Evolutionary conservation across 2,797 vertebrate genomes (phyloP), one percentile per base, ranked within the genome.

Genomic region (Parotocinclus haroldoi): DNA sequence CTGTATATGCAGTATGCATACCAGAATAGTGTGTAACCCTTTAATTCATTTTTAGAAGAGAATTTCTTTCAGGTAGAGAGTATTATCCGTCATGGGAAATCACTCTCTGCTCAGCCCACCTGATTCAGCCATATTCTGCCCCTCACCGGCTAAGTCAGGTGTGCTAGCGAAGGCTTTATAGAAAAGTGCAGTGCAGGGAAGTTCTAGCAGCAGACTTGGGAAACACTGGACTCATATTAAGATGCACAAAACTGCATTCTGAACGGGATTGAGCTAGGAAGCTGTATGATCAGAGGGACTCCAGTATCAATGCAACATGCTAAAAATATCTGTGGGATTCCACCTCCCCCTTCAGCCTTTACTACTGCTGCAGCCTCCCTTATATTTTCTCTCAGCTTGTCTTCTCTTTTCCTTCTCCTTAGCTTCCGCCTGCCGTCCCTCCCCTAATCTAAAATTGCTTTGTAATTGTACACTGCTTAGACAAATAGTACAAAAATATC

Each of bases 241-340:
- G 27, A 27, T 27, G 5, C 27, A 5, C 27, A 27, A 27, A 27
- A 27, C 27, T 27, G 27, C 27, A 27, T 27, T 27, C 27, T 27
- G 27, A 27, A 2, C 2, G 2, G 27, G 27, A 27, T 27, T 27
- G 27, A 27, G 27, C 27, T 27, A 5, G 27, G 27, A 27, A 27
- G 27, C 27, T 27, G 27, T 27, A 27, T 2, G 27, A 27, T 27
- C 27, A 27, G 27, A 27, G 27, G 27, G 27, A 18, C 45, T 63
- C 14, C 60, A 52, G 37, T 63, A 50, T 50, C 53, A 58, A 63
- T 55, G 45, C 18, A 45, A 13, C 42, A 48, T 17, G 60, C 51
- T 69, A 69, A 57, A 69, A 69, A 69, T 69, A 69, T 53, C 68
- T 37, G 39, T 58, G 66, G 59, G 53, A 69, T 69, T 61, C 58